Conservation (phyloP, 1,140 invertebrate genomes). For the Meloidogyne exigua region DNA sequence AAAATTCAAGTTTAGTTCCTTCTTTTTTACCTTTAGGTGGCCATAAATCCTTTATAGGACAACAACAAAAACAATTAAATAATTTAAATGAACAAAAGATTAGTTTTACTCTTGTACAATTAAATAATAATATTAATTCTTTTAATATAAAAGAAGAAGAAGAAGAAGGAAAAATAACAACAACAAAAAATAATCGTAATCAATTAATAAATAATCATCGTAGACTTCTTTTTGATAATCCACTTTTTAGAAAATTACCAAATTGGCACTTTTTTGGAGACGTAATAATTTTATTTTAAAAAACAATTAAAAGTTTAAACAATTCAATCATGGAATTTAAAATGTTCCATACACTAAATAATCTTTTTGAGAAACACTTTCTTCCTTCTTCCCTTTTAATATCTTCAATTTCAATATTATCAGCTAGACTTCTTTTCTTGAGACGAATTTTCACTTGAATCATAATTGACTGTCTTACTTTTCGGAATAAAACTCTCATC, state of each 20-base stretch:
- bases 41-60: background rate
- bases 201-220: background rate
- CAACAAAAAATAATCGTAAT: background rate
- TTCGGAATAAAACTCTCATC: too few relatives aligned
- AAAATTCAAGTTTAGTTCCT: background rate
- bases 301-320: too few relatives aligned
- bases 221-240: slow-evolving; percentile 23
- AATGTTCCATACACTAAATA: too few relatives aligned
- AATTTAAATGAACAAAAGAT: background rate
- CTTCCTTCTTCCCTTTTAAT: too few relatives aligned
- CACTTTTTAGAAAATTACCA: slow-evolving; percentile 21
- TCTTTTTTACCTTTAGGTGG: background rate
- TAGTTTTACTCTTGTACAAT: slow-evolving; percentile 5
- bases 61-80: background rate
- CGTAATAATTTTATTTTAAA: too few relatives aligned
- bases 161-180: background rate
- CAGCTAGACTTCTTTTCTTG: too few relatives aligned
- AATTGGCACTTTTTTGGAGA: slow-evolving; percentile 30
- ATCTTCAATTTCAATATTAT: too few relatives aligned
- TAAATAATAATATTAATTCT: background rate
- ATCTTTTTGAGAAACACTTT: too few relatives aligned
- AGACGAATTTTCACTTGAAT: too few relatives aligned
- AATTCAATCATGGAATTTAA: too few relatives aligned
- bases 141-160: background rate
- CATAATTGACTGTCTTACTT: too few relatives aligned